phyloP scores from a whole-genome alignment of 2,113 vertebrate genomes.

The Stictonetta naevosa region DNA sequence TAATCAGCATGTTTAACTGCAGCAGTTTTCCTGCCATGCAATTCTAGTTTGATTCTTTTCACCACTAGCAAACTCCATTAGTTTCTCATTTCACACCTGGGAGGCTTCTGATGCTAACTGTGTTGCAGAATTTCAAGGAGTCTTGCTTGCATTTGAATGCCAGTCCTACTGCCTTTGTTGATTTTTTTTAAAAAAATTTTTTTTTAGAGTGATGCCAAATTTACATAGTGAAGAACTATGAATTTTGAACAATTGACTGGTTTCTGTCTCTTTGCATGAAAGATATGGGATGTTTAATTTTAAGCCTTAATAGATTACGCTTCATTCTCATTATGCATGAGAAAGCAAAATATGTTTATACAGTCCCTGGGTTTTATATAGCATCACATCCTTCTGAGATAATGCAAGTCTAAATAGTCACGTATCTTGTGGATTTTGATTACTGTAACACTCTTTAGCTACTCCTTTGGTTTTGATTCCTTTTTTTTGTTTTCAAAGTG shows the following conservation, averaged over 20 bases:
- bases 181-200: not conserved
- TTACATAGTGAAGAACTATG: not conserved
- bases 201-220: not conserved
- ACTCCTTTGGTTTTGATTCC: not conserved
- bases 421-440: not conserved
- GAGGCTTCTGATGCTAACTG: not conserved
- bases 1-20: not conserved
- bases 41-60: not conserved
- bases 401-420: not conserved
- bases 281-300: not conserved
- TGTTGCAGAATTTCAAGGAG: not conserved
- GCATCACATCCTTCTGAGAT: not conserved
- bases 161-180: not conserved
- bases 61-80: not conserved
- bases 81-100: constrained; percentile 28
- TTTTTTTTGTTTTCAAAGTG: not conserved
- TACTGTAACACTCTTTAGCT: not conserved
- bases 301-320: not conserved
- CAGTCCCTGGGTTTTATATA: not conserved
- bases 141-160: not conserved
- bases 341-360: not conserved
- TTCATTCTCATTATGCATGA: not conserved
- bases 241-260: constrained; percentile 9
- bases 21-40: not conserved
- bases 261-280: not conserved